These are phyloP conservation scores for Rhagologus leucostigma DNA, from an alignment of 2,113 vertebrate species.

Conservation along the genomic window DNA sequence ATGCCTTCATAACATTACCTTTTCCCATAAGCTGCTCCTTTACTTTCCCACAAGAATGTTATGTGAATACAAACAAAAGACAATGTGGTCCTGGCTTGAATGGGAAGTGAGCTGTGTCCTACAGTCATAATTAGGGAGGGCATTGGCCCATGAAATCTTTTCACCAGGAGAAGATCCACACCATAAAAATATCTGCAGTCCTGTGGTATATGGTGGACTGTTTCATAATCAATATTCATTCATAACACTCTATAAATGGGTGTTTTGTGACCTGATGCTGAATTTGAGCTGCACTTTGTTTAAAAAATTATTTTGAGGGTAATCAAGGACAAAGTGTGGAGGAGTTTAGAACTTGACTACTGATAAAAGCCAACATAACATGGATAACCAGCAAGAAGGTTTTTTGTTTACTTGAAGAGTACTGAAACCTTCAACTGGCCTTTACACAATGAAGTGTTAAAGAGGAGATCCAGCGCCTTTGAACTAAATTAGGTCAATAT, in stretches of 20 bases:
- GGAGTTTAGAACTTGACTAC: not conserved
- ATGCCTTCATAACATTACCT: not conserved
- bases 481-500: conserved; percentile 50
- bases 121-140: conserved; percentile 20
- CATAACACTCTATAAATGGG: conserved; percentile 6
- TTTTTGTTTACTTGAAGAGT: not conserved
- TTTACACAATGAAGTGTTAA: not conserved
- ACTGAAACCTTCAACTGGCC: conserved; percentile 45
- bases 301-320: not conserved
- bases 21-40: not conserved
- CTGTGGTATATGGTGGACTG: not conserved
- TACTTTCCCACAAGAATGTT: conserved; percentile 13
- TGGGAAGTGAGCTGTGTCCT: conserved; percentile 27
- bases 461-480: not conserved
- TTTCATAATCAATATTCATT: conserved; percentile 48
- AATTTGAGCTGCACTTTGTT: not conserved
- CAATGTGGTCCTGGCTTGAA: not conserved
- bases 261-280: not conserved
- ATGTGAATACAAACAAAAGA: conserved; percentile 8
- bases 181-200: conserved; percentile 18
- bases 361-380: not conserved
- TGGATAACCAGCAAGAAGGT: not conserved
- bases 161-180: conserved; percentile 10
- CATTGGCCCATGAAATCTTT: conserved; percentile 22
- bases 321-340: conserved; percentile 28